These are phyloP conservation scores for Dendronephthya gigantea DNA, from an alignment of 64 coral and sea anemone species.

Conservation along the genomic window DNA sequence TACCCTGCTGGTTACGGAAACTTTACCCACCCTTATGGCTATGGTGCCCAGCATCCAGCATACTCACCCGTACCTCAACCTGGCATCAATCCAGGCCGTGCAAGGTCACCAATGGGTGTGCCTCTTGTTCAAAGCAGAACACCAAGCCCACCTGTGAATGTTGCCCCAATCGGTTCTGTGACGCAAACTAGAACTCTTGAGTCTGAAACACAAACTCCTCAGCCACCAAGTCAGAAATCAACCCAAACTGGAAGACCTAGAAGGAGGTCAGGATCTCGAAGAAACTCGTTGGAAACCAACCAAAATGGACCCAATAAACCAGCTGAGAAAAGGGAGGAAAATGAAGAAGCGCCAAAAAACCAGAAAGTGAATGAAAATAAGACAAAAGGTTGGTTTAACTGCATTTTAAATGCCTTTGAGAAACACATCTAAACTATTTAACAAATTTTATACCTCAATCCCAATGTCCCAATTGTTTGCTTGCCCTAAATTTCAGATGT, in stretches of 20 bases:
- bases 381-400: background rate
- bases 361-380: background rate
- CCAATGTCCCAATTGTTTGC: no score
- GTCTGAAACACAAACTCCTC: background rate
- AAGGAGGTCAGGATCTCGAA: background rate
- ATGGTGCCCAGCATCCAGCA: background rate
- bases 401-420: no score
- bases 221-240: background rate
- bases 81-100: background rate
- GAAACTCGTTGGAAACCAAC: background rate
- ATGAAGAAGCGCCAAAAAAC: background rate
- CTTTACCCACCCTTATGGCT: background rate
- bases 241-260: background rate
- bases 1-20: background rate
- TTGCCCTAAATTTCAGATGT: no score
- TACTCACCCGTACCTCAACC: background rate
- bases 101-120: background rate
- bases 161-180: background rate
- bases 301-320: background rate
- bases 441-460: no score
- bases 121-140: background rate
- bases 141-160: background rate
- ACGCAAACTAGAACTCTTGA: background rate
- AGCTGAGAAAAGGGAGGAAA: background rate
- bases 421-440: no score